Conservation (phyloP, 1,140 invertebrate species). For the Chrysoperla carnea region DNA sequence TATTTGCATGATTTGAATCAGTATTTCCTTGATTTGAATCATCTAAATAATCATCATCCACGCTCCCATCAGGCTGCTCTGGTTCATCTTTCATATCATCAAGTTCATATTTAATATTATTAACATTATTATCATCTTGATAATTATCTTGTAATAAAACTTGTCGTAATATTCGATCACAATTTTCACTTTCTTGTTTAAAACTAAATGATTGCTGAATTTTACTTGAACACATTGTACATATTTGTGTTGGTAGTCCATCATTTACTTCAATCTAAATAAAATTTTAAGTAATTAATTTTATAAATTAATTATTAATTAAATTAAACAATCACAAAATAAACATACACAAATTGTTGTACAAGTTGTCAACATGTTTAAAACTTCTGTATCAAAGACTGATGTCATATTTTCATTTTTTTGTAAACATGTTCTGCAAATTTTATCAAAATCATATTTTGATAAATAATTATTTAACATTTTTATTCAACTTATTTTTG, state of each 20-base stretch:
- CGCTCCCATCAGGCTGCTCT: not conserved
- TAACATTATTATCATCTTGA: not conserved
- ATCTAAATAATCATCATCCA: not conserved
- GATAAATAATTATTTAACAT: no score
- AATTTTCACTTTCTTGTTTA: slow-evolving; percentile 12
- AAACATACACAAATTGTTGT: not conserved
- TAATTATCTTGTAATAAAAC: not conserved
- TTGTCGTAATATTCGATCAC: slow-evolving; percentile 6
- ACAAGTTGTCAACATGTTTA: not conserved
- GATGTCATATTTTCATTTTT: not conserved
- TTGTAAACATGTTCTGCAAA: not conserved
- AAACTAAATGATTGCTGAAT: slow-evolving; percentile 11
- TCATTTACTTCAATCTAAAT: slow-evolving; percentile 5
- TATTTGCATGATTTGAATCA: not conserved
- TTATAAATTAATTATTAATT: not conserved
- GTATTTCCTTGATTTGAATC: not conserved
- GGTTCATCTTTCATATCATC: not conserved
- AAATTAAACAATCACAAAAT: not conserved
- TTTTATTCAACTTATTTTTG: no score
- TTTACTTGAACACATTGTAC: slow-evolving; percentile 10
- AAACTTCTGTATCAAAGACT: not conserved
- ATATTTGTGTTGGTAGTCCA: slow-evolving; percentile 11
- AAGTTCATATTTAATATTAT: not conserved
- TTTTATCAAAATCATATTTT: not conserved
- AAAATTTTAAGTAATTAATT: not conserved